Conservation (phyloP, 2,113 vertebrate genomes). For the Lamprologus tigripictilis region DNA sequence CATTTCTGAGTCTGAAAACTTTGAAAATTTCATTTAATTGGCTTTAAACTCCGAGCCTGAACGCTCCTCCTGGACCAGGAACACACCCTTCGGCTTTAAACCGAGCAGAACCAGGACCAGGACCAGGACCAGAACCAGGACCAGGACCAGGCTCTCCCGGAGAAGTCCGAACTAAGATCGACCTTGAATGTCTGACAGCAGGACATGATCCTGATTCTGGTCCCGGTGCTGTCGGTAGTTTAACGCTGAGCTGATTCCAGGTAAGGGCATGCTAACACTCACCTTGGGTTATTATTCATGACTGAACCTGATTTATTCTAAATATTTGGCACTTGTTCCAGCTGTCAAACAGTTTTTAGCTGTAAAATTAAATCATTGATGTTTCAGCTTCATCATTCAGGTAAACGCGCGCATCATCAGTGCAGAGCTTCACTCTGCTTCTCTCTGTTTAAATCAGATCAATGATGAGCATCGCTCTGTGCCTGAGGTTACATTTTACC, state of each 20-base stretch:
- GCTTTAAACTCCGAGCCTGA: neutral
- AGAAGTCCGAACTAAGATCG: neutral
- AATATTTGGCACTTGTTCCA: neutral
- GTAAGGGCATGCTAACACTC: neutral
- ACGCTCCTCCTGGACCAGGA: neutral
- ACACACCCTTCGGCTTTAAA: neutral
- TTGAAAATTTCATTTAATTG: neutral
- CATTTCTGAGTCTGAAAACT: neutral
- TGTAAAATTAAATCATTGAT: neutral
- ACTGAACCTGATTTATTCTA: neutral
- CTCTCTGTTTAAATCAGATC: neutral
- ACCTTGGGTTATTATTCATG: neutral
- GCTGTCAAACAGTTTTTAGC: neutral
- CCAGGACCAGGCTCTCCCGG: neutral
- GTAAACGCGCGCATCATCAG: fast-evolving
- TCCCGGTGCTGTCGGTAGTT: fast-evolving
- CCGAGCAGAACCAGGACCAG: neutral
- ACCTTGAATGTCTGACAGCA: neutral
- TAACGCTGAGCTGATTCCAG: neutral
- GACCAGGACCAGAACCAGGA: fast-evolving
- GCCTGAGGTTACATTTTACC: neutral
- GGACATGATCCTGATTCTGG: neutral
- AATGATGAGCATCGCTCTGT: neutral
- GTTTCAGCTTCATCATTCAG: neutral
- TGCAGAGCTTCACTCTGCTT: neutral